Evolutionary conservation across 2,888 invertebrate species (phyloP), one percentile per base, ranked within the genome.

Genomic region (Eupithecia exiguata): DNA sequence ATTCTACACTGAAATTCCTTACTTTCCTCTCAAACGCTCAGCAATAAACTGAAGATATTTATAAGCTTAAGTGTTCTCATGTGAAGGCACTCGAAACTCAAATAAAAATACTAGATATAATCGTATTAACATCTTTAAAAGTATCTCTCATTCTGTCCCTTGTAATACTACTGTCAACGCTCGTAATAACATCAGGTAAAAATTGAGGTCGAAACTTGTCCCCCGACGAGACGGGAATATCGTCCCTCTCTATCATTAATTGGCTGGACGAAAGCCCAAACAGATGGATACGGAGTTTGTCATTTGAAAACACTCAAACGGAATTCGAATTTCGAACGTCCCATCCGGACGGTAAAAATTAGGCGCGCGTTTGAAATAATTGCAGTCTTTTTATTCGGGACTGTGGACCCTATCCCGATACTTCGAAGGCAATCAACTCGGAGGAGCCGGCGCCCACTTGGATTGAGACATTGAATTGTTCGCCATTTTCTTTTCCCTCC

Each of bases 391-490:
- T 87, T 71, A 71, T 74, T 71, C 68, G 74, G 74, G 71, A 88
- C 89, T 88, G 83, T 81, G 83, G 80, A 82, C 79, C 84, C 84
- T 86, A 86, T 87, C 84, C 83, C 83, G 86, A 86, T 85, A 87
- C 84, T 88, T 86, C 84, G 87, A 88, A 88, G 84, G 87, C 87
- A 90, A 91, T 90, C 88, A 86, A 86, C 87, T 87, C 84, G 82
- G 84, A 85, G 84, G 83, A 80, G 81, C 83, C 79, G 81, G 81
- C 80, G 81, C 80, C 82, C 87, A 88, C 84, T 90, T 87, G 87
- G 91, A 93, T 93, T 93, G 91, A 93, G 92, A 92, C 92, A 90
- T 92, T 91, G 87, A 89, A 90, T 80, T 90, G 91, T 91, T 91
- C 89, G 87, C 88, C 89, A 88, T 92, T 93, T 92, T 90, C 89